Base-by-base conservation (phyloP, 37 sponge, comb jelly and placozoan species). In the Beroe ovata region DNA sequence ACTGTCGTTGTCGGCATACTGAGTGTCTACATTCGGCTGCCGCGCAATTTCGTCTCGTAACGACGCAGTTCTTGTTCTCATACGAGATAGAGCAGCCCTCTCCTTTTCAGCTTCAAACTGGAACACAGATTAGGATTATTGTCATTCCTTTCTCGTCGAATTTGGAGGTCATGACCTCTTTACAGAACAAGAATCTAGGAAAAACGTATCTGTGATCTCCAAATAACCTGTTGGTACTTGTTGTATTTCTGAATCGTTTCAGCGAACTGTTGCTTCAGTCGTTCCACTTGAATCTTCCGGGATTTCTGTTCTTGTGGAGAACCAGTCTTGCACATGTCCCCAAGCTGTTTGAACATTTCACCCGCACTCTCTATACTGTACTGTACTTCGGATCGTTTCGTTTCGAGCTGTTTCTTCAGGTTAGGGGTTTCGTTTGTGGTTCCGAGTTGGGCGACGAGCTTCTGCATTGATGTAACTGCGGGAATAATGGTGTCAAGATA, bases 221-320 rank as follows among this genome's bases (percentile, higher is more conserved):
- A n/a, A n/a, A n/a, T n/a, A n/a, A n/a, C n/a, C 63, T 21, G 28
- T 23, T 77, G 84, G 41, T 77, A 77, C 41, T 77, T 77, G 54
- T 77, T 77, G 84, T 28, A 77, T 23, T 77, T 39, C 28, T 77
- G 42, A 11, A 77, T 20, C 4, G 84, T 54, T 42, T 77, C 84
- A 22, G 29, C 41, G 54, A 77, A 77, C 22, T 77, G 84, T 77
- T 77, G 84, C 33, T 42, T 39, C 54, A 77, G 22, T 77, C 84
- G n/a, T 42, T 77, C 84, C 2, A 77, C 84, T 25, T 77, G 84
- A 11, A 77, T 77, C 23, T 77, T 77, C 54, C 84, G 2, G 21
- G 84, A 42, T 77, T 77, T 77, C 84, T 77, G 54, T 77, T 77
- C 84, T 42, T 77, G 84, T 39, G 41, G 84, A 3, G 84, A 77